Evolutionary conservation across 2,113 vertebrate species (phyloP).

Genomic region (Tretioscincus oriximinensis): DNA sequence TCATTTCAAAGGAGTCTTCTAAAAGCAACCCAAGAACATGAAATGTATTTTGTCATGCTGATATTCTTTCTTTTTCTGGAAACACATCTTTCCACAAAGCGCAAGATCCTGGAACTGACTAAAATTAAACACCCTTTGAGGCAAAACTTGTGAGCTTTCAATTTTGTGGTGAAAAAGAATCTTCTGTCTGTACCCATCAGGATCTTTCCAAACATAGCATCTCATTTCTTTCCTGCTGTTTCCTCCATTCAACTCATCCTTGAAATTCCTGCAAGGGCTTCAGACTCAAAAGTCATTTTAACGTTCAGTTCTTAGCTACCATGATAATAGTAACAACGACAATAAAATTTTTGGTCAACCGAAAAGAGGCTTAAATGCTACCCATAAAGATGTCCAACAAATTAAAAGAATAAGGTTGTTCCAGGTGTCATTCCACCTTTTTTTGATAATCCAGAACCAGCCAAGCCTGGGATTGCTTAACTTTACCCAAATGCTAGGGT

Average conservation of each 20-base stretch:
- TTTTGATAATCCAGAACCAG: too few relatives aligned
- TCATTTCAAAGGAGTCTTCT: neutral
- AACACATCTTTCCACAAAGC: neutral
- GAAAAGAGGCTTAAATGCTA: neutral
- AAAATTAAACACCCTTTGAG: constrained; percentile 31
- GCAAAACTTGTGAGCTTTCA: constrained; percentile 27
- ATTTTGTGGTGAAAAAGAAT: constrained; percentile 24
- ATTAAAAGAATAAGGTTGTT: neutral
- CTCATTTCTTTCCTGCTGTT: neutral
- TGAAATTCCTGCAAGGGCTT: neutral
- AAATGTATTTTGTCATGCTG: constrained; percentile 13
- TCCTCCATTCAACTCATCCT: neutral
- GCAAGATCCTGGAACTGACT: constrained; percentile 5
- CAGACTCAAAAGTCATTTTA: neutral
- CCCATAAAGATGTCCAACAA: too few relatives aligned
- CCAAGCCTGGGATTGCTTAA: too few relatives aligned
- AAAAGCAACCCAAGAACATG: neutral
- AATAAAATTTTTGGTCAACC: too few relatives aligned
- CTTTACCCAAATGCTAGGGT: too few relatives aligned
- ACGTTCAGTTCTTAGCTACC: neutral
- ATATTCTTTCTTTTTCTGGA: constrained; percentile 31
- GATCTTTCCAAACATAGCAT: constrained; percentile 1
- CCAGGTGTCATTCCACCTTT: too few relatives aligned
- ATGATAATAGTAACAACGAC: neutral
- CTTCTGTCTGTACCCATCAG: constrained; percentile 1